Conservation (phyloP, 2,888 invertebrate genomes). For the Malthinus seriepunctatus region DNA sequence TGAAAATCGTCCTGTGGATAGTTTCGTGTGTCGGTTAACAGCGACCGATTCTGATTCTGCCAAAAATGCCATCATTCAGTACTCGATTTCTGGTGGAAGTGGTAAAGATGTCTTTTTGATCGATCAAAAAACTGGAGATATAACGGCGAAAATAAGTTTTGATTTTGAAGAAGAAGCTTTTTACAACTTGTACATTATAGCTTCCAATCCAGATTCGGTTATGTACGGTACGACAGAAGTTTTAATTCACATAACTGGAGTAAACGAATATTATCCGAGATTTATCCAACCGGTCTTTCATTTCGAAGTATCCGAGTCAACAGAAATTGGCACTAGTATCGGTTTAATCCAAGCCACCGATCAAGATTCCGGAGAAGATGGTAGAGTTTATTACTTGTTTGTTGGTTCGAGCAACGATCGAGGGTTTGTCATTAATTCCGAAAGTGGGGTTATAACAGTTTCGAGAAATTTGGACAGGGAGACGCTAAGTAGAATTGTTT, state of each 20-base stretch:
- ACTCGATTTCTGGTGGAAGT: slow-evolving; percentile 77
- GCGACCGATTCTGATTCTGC: slow-evolving; percentile 88
- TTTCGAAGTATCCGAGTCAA: slow-evolving; percentile 91
- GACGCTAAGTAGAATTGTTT: slow-evolving; percentile 84
- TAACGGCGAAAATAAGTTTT: slow-evolving; percentile 75
- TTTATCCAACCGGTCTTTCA: slow-evolving; percentile 89
- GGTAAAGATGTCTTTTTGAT: slow-evolving; percentile 77
- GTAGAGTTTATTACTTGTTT: slow-evolving; percentile 87
- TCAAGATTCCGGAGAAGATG: slow-evolving; percentile 86
- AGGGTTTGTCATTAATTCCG: slow-evolving; percentile 84
- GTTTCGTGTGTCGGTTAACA: slow-evolving; percentile 72
- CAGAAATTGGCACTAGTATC: slow-evolving; percentile 81
- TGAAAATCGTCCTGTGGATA: slow-evolving; percentile 80
- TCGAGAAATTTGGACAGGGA: slow-evolving; percentile 82
- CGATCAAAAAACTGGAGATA: slow-evolving; percentile 74
- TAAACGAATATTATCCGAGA: slow-evolving; percentile 87
- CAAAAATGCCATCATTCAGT: slow-evolving; percentile 83
- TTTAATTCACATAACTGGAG: slow-evolving; percentile 76
- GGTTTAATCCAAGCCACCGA: slow-evolving; percentile 88
- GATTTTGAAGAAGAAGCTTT: slow-evolving; percentile 83
- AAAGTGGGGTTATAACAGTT: slow-evolving; percentile 83
- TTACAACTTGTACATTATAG: slow-evolving; percentile 77
- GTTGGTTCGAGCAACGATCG: slow-evolving; percentile 91
- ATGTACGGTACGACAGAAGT: slow-evolving; percentile 78
- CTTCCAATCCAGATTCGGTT: slow-evolving; percentile 83